Conservation (phyloP, 2,113 vertebrate species). For the Dipodomys spectabilis region DNA sequence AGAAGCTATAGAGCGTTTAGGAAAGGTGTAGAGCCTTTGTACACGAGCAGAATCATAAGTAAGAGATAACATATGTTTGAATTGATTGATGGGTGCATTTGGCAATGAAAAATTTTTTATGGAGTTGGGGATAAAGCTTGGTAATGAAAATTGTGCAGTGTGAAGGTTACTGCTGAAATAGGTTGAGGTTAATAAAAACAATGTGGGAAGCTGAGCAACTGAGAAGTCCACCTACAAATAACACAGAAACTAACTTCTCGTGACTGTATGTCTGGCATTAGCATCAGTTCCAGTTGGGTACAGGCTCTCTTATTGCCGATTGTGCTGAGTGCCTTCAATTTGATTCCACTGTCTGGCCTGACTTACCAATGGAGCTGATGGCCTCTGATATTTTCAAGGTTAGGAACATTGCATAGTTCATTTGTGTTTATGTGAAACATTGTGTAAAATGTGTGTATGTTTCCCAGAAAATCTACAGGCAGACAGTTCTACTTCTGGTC, state of each 20-base stretch:
- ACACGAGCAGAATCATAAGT: not conserved
- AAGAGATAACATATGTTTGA: not conserved
- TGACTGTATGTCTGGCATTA: not conserved
- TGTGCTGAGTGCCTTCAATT: not conserved
- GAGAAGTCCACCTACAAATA: not conserved
- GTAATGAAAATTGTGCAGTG: constrained; percentile 30
- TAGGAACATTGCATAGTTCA: not conserved
- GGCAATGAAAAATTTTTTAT: constrained; percentile 10
- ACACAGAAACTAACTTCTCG: not conserved
- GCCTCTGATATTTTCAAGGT: not conserved
- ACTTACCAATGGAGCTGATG: not conserved
- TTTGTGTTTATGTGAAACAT: not conserved
- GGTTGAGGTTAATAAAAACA: constrained; percentile 34
- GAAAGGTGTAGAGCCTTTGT: not conserved
- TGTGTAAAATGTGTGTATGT: not conserved
- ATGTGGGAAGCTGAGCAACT: constrained; percentile 23
- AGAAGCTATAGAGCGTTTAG: not conserved
- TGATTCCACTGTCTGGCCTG: not conserved
- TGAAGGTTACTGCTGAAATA: constrained; percentile 41
- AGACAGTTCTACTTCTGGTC: not conserved
- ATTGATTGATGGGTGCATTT: not conserved
- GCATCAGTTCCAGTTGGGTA: not conserved
- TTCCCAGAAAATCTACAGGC: constrained; percentile 10
- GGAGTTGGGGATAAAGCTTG: not conserved
- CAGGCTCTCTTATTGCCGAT: not conserved